phyloP scores from a whole-genome alignment of 1,140 invertebrate species.

The Muscidifurax raptorellus region DNA sequence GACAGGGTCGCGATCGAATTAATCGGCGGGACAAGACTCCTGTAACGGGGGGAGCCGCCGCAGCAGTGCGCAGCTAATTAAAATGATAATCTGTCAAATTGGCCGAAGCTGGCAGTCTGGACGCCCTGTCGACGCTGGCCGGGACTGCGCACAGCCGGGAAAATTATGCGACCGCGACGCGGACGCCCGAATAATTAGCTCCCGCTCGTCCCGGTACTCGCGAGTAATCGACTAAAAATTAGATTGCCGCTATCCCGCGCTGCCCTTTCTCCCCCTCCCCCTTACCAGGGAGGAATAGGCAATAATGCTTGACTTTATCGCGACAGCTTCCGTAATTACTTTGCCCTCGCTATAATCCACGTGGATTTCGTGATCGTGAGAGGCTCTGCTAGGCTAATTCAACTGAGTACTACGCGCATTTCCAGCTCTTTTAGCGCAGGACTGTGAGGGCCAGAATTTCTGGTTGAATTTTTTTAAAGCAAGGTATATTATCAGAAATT shows the following conservation, averaged over 20 bases:
- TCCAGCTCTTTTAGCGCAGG: background rate
- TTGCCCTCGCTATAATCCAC: background rate
- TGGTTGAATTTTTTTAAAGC: no score
- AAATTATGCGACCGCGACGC: background rate
- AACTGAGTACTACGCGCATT: background rate
- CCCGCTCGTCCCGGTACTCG: background rate
- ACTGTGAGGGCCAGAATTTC: no score
- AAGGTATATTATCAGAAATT: no score
- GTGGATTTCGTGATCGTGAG: background rate
- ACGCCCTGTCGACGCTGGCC: background rate
- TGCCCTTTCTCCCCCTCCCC: background rate
- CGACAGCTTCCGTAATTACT: background rate
- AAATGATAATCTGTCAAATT: slow-evolving; percentile 2
- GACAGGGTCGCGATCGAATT: background rate
- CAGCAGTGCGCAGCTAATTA: background rate
- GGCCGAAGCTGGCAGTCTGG: background rate
- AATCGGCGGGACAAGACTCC: background rate
- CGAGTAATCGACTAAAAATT: slow-evolving; percentile 1
- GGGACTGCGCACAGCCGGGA: background rate
- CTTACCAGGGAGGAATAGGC: background rate
- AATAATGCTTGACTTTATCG: background rate
- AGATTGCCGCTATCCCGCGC: background rate
- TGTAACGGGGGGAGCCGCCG: background rate
- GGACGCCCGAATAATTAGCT: background rate
- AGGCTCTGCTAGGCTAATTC: background rate